phyloP scores from a whole-genome alignment of 1,140 invertebrate species.

The Mesaphorura yosii region DNA sequence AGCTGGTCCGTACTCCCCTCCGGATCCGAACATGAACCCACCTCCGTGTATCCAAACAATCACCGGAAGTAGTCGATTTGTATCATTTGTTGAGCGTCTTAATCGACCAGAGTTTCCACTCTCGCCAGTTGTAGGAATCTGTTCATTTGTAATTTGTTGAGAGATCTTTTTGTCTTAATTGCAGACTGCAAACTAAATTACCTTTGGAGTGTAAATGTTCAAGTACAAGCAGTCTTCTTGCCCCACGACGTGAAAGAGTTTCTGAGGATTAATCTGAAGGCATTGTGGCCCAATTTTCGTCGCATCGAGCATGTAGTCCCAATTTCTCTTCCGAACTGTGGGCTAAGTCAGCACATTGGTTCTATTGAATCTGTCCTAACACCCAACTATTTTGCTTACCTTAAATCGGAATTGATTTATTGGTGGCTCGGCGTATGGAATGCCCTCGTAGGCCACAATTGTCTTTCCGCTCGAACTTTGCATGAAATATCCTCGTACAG shows the following conservation, averaged over 20 bases:
- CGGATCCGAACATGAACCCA: constrained; percentile 32
- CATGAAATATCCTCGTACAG: neutral
- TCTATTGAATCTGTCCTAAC: neutral
- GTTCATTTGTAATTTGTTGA: no score
- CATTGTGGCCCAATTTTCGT: constrained; percentile 7
- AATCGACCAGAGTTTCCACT: no score
- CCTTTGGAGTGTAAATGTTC: constrained; percentile 45
- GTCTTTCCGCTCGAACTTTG: neutral
- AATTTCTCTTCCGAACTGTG: constrained; percentile 15
- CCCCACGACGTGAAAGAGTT: constrained; percentile 12
- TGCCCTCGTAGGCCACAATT: neutral
- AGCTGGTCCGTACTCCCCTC: constrained; percentile 25
- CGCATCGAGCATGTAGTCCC: constrained; percentile 15
- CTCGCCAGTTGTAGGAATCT: no score
- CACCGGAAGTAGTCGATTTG: no score
- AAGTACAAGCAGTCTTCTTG: constrained; percentile 32
- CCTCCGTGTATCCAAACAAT: constrained; percentile 45
- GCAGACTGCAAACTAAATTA: no score
- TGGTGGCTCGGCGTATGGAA: constrained; percentile 1
- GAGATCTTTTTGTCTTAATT: no score
- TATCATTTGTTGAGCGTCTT: no score
- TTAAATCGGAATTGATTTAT: neutral
- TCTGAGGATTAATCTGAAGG: constrained; percentile 18
- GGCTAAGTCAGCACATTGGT: neutral
- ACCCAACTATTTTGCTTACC: neutral